Conservation (phyloP, 2,797 vertebrate species). For the Girardinus metallicus region DNA sequence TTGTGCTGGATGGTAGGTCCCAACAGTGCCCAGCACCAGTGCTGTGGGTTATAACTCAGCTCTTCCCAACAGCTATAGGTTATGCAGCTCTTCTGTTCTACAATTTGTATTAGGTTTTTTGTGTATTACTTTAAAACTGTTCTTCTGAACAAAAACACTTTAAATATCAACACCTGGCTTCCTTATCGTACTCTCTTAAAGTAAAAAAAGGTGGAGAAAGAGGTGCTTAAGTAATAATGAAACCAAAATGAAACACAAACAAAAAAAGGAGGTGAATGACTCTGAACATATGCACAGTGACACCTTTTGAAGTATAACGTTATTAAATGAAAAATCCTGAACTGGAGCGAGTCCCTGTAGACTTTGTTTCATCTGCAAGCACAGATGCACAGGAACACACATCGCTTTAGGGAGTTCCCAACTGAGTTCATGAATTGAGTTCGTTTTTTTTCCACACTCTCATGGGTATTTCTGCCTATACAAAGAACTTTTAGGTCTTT, state of each 20-base stretch:
- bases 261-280: slow-evolving; percentile 22
- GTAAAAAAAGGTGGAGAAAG: slow-evolving; percentile 3
- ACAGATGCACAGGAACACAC: slow-evolving; percentile 12
- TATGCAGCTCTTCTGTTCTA: background rate
- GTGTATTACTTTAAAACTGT: background rate
- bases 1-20: background rate
- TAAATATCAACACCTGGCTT: slow-evolving; percentile 7
- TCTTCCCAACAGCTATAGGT: background rate
- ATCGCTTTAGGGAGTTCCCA: slow-evolving; percentile 3
- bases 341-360: slow-evolving; percentile 54
- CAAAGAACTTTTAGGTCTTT: slow-evolving; percentile 5
- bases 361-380: slow-evolving; percentile 7
- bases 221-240: slow-evolving; percentile 8
- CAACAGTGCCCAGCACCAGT: background rate
- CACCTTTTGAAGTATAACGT: slow-evolving; percentile 41
- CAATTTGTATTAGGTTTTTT: background rate
- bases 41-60: background rate
- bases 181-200: background rate
- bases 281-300: slow-evolving; percentile 35
- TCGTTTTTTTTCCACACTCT: slow-evolving; percentile 22
- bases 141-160: background rate
- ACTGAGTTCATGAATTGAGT: slow-evolving; percentile 20
- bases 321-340: slow-evolving; percentile 53
- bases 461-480: slow-evolving; percentile 24
- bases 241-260: slow-evolving; percentile 14